phyloP scores from a whole-genome alignment of 2,113 vertebrate species.

The Paradisaea rubra region DNA sequence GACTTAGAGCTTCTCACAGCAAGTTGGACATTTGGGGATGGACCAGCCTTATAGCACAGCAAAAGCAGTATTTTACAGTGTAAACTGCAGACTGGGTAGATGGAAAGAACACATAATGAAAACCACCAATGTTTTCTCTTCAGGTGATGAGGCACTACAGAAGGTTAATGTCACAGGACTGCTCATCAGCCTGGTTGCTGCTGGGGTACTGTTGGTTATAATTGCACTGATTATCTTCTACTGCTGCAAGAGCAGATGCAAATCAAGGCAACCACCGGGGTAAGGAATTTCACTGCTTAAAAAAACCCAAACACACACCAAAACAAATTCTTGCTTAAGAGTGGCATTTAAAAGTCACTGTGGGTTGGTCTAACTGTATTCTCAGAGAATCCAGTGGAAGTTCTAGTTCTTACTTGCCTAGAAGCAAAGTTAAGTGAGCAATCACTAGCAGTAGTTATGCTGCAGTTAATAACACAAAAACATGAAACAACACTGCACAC shows the following conservation, averaged over 20 bases:
- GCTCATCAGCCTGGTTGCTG: constrained; percentile 83
- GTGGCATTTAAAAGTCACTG: not conserved
- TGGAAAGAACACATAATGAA: not conserved
- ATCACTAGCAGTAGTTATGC: not conserved
- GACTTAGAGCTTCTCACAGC: not conserved
- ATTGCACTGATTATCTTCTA: constrained; percentile 80
- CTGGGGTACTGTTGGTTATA: constrained; percentile 78
- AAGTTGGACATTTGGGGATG: not conserved
- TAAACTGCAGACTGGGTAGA: not conserved
- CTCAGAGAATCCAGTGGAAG: not conserved
- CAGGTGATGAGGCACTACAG: constrained; percentile 58
- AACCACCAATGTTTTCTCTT: not conserved
- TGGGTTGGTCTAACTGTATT: not conserved
- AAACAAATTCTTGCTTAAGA: not conserved
- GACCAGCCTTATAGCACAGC: not conserved
- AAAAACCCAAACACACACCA: not conserved
- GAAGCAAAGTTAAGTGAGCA: not conserved
- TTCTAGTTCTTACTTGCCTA: not conserved
- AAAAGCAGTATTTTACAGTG: not conserved
- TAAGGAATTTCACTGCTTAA: constrained; percentile 39
- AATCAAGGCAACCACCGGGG: constrained; percentile 49
- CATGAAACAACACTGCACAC: not conserved
- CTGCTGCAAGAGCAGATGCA: constrained; percentile 74
- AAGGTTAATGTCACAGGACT: constrained; percentile 84
- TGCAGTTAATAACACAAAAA: not conserved